Evolutionary conservation across 2,113 vertebrate species (phyloP), one percentile per base, ranked within the genome.

Genomic region (Poeciliopsis turrubarensis): DNA sequence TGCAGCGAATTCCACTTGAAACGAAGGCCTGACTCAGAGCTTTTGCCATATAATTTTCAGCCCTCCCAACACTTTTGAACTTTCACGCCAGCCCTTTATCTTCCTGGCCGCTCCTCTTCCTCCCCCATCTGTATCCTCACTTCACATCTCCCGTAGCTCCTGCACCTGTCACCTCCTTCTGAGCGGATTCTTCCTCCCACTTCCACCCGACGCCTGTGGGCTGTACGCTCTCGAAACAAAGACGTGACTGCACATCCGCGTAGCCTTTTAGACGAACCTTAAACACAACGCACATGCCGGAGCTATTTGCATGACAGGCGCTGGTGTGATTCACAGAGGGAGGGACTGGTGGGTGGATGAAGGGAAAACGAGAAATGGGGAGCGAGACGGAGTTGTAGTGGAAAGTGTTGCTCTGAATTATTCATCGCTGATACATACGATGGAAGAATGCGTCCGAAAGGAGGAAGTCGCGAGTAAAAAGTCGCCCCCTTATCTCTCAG

Each of bases 221-320:
- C 57, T n/a, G 75, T 68, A 60, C 15, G 25, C 81, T 84, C 73
- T 76, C 63, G 60, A 60, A 72, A 76, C 82, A 78, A 70, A 88
- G 79, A 78, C 85, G 84, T 92, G 92, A 91, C 89, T 67, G 57
- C 75, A 92, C 91, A 94, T 94, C 87, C 72, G 34, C 32, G 74
- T 47, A 72, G 80, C 83, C 88, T 78, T 88, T 91, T 90, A 93
- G 86, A 72, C 82, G 69, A 83, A 68, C 70, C 73, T 71, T 84
- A 77, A 54, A 78, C 76, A 83, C 74, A 83, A 80, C 83, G 82
- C 75, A 70, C 80, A 74, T 17, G 67, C 67, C 67, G 31, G 37
- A 79, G 68, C 65, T 22, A 93, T 95, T 93, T 92, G 91, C 91
- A 92, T 92, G 84, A 70, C 81, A 86, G 80, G 75, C 83, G 54